Percentiles rank a stretch among this genome's conserved stretches.
These are phyloP conservation scores for Solenopsis fugax DNA, from an alignment of 1,140 invertebrate species.

Conservation along the genomic window DNA sequence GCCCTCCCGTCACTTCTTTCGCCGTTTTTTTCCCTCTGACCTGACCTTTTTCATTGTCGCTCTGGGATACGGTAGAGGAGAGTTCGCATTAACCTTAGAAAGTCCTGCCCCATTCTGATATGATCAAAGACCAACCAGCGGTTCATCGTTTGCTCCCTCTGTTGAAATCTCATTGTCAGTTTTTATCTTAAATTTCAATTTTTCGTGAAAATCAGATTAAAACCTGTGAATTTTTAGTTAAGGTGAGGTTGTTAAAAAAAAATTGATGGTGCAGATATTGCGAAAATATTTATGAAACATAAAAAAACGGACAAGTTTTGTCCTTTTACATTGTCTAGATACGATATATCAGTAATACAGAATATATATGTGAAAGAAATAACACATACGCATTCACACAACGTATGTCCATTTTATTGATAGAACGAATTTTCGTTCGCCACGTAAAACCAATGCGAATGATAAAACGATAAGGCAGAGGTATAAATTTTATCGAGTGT, in stretches of 20 bases:
- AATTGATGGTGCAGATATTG: neutral
- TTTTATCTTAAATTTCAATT: conserved; percentile 12
- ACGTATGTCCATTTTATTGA: conserved; percentile 25
- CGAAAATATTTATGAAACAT: conserved; percentile 8
- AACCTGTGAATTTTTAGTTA: neutral
- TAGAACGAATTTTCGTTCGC: conserved; percentile 33
- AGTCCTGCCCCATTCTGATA: neutral
- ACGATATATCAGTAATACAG: neutral
- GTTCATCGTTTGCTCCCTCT: neutral
- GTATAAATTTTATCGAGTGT: conserved; percentile 52
- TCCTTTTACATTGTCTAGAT: conserved; percentile 27
- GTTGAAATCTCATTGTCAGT: conserved; percentile 8
- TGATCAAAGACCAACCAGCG: neutral
- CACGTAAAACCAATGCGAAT: conserved; percentile 40
- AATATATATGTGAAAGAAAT: neutral
- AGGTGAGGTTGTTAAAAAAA: neutral
- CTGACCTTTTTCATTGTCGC: conserved; percentile 42
- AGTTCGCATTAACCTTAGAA: conserved; percentile 27
- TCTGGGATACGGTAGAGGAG: neutral
- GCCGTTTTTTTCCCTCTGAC: conserved; percentile 19
- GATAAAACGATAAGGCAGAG: conserved; percentile 27
- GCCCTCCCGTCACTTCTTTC: neutral
- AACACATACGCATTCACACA: neutral
- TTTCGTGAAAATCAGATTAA: neutral
- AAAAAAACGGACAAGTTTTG: conserved; percentile 6